These are phyloP conservation scores for Furcula furcula DNA, from an alignment of 2,888 invertebrate species.

Conservation along the genomic window DNA sequence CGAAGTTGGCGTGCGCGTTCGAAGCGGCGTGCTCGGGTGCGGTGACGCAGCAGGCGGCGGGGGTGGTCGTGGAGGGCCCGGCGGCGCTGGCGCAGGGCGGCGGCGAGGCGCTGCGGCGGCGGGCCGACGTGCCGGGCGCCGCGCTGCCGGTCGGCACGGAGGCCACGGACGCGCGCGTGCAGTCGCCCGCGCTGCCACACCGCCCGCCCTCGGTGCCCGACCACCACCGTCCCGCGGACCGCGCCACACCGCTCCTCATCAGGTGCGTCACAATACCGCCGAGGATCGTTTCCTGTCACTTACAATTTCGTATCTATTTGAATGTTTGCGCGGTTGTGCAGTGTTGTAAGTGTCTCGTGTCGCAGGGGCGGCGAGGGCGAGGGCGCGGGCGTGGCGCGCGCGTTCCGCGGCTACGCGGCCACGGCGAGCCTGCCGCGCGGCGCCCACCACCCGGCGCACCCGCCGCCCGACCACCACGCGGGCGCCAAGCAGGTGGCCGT, in stretches of 20 bases:
- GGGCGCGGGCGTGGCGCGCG: constrained; percentile 26
- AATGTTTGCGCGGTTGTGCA: not conserved
- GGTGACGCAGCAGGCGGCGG: constrained; percentile 3
- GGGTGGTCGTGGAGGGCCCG: constrained; percentile 17
- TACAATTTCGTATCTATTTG: no score
- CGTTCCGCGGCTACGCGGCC: constrained; percentile 49
- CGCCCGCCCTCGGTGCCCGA: constrained; percentile 56
- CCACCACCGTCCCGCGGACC: constrained; percentile 54
- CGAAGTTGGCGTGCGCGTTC: constrained; percentile 60
- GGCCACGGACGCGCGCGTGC: constrained; percentile 67
- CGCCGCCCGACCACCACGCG: constrained; percentile 28
- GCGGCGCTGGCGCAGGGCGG: constrained; percentile 12
- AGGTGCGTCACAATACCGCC: constrained; percentile 48
- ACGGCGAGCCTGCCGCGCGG: constrained; percentile 74
- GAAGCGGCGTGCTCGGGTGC: constrained; percentile 36
- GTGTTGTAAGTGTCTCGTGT: no score
- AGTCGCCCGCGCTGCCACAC: constrained; percentile 72
- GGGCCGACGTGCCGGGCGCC: constrained; percentile 51
- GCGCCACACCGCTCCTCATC: constrained; percentile 64
- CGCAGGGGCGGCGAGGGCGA: constrained; percentile 36
- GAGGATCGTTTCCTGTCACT: no score
- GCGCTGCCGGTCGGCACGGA: constrained; percentile 66
- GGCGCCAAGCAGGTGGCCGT: constrained; percentile 46
- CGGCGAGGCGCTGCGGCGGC: constrained; percentile 36
- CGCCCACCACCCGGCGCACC: constrained; percentile 63